phyloP scores from a whole-genome alignment of 2,113 vertebrate species.

The Rhegmatorhina hoffmannsi region DNA sequence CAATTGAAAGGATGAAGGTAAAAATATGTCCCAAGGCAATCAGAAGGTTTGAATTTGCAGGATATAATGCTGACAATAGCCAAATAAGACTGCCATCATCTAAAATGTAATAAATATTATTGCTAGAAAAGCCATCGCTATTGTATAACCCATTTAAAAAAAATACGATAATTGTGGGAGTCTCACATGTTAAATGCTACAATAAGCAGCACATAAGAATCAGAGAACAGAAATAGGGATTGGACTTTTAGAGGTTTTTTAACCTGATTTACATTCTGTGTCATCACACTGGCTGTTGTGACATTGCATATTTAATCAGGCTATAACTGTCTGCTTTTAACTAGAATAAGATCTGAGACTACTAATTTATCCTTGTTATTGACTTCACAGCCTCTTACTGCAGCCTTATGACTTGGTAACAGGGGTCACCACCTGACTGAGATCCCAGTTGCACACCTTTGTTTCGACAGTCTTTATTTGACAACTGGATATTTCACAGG shows the following conservation, averaged over 20 bases:
- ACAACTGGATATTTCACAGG: background rate
- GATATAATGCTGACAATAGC: slow-evolving; percentile 15
- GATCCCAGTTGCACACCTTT: background rate
- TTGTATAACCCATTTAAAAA: background rate
- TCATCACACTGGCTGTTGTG: slow-evolving; percentile 47
- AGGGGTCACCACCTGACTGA: background rate
- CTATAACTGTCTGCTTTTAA: slow-evolving; percentile 21
- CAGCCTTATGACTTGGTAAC: slow-evolving; percentile 7
- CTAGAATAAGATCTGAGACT: slow-evolving; percentile 19
- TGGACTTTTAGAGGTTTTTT: slow-evolving; percentile 3
- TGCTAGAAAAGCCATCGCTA: background rate
- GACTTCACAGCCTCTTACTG: slow-evolving; percentile 1
- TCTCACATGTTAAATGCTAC: background rate
- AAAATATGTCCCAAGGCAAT: slow-evolving; percentile 41
- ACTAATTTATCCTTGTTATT: slow-evolving; percentile 29
- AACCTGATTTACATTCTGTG: slow-evolving; percentile 51
- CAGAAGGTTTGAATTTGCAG: slow-evolving; percentile 31
- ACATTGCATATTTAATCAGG: slow-evolving; percentile 57
- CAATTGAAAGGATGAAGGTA: background rate
- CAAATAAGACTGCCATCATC: slow-evolving; percentile 11
- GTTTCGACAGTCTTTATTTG: background rate
- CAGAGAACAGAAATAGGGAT: background rate
- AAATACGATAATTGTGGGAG: accelerated
- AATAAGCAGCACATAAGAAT: background rate
- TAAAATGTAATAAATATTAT: slow-evolving; percentile 45